These are phyloP conservation scores for Amyelois transitella DNA, from an alignment of 1,140 invertebrate species.

Conservation along the genomic window DNA sequence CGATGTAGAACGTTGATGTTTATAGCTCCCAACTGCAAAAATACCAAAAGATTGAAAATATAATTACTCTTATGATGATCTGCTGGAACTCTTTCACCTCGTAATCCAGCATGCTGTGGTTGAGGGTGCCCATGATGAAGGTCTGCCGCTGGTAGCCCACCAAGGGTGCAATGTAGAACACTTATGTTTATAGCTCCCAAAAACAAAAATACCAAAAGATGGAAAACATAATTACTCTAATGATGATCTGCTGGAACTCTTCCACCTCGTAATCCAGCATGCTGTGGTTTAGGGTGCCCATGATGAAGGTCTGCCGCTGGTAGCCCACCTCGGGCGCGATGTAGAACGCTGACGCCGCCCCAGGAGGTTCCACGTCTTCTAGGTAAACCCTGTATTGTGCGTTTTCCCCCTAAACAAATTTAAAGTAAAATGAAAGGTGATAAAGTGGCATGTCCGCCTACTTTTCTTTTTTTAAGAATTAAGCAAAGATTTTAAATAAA, in stretches of 20 bases:
- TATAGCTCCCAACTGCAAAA: too few relatives aligned
- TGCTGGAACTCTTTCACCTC: conserved; percentile 66
- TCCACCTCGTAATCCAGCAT: conserved; percentile 74
- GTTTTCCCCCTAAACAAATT: conserved; percentile 66
- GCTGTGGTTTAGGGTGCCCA: conserved; percentile 68
- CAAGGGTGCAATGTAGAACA: conserved; percentile 71
- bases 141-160: conserved; percentile 73
- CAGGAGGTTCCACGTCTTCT: conserved; percentile 37
- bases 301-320: conserved; percentile 70
- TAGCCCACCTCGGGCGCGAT: conserved; percentile 74
- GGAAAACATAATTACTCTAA: conserved; percentile 30
- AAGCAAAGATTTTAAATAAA: too few relatives aligned
- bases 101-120: conserved; percentile 73
- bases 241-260: conserved; percentile 49
- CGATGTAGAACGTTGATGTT: too few relatives aligned
- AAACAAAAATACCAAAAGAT: background rate
- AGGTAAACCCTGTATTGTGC: conserved; percentile 72
- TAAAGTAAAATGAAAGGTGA: background rate
- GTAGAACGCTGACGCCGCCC: conserved; percentile 65
- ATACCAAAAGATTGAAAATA: too few relatives aligned
- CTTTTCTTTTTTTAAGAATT: too few relatives aligned
- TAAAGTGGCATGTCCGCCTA: too few relatives aligned
- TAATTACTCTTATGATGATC: conserved; percentile 38
- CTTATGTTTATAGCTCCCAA: too few relatives aligned
- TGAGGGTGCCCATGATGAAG: conserved; percentile 71